Evolutionary conservation across 2,113 vertebrate genomes (phyloP).

Genomic region (Struthio camelus): DNA sequence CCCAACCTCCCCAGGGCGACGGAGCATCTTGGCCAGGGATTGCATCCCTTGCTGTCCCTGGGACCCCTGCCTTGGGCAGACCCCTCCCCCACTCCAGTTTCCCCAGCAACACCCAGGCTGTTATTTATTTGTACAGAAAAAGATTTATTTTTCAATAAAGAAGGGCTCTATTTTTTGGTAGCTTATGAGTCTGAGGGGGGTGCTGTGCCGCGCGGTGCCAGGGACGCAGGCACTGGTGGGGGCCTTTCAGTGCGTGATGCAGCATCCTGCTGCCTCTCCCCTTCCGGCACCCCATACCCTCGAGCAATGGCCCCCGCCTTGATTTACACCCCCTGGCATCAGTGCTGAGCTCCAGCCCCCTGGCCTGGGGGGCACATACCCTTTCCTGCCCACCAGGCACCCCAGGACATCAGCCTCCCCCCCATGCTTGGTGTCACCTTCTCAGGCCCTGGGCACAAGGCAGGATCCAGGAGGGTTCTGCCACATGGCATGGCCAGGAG

Average conservation of each 20-base stretch:
- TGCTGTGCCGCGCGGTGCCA: accelerated
- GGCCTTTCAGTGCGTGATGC: not conserved
- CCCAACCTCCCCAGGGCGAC: not conserved
- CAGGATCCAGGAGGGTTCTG: too few species aligned
- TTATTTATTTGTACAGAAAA: constrained; percentile 74
- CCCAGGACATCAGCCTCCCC: too few species aligned
- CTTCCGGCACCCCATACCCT: not conserved
- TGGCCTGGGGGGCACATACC: too few species aligned
- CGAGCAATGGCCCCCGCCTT: not conserved
- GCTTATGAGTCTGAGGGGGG: accelerated
- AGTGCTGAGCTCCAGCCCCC: not conserved
- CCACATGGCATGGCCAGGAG: too few species aligned
- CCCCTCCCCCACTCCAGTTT: not conserved
- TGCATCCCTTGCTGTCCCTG: not conserved
- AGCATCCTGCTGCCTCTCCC: not conserved
- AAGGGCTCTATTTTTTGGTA: constrained; percentile 58
- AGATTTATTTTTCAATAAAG: constrained; percentile 68
- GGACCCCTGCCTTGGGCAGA: not conserved
- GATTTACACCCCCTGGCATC: not conserved
- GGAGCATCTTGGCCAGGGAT: not conserved
- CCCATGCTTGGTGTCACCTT: too few species aligned
- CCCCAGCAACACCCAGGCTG: not conserved
- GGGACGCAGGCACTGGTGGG: accelerated
- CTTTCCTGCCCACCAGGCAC: not conserved
- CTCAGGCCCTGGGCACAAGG: too few species aligned